Conservation (phyloP, 2,113 vertebrate genomes). For the Menura novaehollandiae region DNA sequence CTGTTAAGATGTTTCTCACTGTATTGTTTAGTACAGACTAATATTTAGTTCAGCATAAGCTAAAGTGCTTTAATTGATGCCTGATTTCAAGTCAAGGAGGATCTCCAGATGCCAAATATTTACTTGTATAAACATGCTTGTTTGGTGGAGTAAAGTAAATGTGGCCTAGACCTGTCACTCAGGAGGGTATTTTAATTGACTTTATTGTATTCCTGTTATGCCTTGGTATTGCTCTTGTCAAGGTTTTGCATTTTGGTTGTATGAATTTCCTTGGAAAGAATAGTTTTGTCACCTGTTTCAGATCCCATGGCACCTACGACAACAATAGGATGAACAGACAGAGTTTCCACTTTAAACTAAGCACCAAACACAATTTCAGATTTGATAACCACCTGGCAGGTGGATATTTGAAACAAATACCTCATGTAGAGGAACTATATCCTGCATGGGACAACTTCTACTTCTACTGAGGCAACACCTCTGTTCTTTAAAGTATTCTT, state of each 20-base stretch:
- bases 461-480: neutral
- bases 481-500: neutral
- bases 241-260: neutral
- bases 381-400: neutral
- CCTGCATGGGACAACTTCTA: neutral
- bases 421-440: neutral
- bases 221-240: neutral
- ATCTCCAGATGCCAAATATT: neutral
- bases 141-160: neutral
- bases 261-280: neutral
- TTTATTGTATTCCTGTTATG: neutral
- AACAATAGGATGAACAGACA: neutral
- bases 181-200: neutral
- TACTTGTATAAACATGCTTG: neutral
- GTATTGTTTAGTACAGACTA: neutral
- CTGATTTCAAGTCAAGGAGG: neutral
- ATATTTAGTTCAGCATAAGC: neutral
- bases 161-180: neutral
- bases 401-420: neutral
- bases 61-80: neutral
- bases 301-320: neutral
- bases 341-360: neutral
- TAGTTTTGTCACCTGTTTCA: neutral
- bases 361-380: neutral
- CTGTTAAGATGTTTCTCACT: neutral